Evolutionary conservation across 1,140 invertebrate genomes (phyloP).

Genomic region (Wasmannia auropunctata): DNA sequence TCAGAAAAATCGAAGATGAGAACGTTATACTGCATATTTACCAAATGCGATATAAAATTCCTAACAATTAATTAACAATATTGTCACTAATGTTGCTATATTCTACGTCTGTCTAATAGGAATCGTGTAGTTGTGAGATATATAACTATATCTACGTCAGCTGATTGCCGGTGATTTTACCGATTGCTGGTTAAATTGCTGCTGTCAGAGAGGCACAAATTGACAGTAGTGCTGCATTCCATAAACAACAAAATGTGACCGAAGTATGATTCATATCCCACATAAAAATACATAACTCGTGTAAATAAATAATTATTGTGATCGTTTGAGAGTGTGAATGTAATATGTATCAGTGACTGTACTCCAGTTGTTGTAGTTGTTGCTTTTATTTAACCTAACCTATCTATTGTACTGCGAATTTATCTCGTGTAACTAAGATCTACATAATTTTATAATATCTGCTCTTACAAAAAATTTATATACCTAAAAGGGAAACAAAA

Average conservation of each 20-base stretch:
- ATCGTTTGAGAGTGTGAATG: conserved; percentile 1
- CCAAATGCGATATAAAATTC: not conserved
- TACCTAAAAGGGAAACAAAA: not conserved
- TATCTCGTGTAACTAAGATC: conserved; percentile 15
- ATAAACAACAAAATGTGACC: conserved; percentile 4
- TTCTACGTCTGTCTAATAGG: not conserved
- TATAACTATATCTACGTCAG: not conserved
- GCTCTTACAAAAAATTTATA: not conserved
- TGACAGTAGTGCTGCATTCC: conserved; percentile 5
- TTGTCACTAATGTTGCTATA: not conserved
- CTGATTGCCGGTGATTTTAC: conserved; percentile 7
- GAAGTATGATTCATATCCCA: not conserved
- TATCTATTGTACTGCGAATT: not conserved
- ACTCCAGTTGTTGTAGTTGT: not conserved
- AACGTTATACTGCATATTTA: too few species aligned
- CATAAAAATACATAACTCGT: conserved; percentile 10
- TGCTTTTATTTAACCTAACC: conserved; percentile 16
- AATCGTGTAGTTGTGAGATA: not conserved
- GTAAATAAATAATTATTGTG: not conserved
- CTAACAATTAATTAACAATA: not conserved
- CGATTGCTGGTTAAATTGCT: conserved; percentile 25
- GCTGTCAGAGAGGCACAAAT: not conserved
- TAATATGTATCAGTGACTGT: not conserved
- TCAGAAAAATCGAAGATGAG: not conserved
- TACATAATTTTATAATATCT: not conserved